Evolutionary conservation across 2,797 vertebrate genomes (phyloP).

Genomic region (Catamblyrhynchus diadema): DNA sequence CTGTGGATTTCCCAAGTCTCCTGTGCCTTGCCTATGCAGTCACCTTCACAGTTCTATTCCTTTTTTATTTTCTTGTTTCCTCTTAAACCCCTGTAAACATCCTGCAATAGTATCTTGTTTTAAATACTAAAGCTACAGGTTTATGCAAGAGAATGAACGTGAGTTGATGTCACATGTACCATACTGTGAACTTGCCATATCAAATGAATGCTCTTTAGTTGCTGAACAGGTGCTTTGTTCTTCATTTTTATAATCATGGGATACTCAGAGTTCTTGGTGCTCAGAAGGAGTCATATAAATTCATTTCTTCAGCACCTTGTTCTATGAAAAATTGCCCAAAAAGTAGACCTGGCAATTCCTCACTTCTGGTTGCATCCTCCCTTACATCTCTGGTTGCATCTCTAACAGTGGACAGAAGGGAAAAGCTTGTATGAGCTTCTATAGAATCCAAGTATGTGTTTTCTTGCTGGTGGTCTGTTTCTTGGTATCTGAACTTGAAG

Average conservation of each 20-base stretch:
- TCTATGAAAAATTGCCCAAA: background rate
- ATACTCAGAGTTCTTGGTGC: background rate
- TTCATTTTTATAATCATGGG: background rate
- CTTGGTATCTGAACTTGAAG: background rate
- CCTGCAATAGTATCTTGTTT: background rate
- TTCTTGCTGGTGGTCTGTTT: background rate
- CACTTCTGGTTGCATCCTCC: background rate
- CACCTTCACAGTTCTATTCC: background rate
- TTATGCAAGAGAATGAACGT: background rate
- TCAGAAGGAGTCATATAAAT: background rate
- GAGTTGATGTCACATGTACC: background rate
- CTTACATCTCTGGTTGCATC: background rate
- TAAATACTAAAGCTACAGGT: background rate
- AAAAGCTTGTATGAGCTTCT: background rate
- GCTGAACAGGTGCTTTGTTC: background rate
- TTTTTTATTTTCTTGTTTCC: background rate
- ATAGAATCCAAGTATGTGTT: rapidly evolving
- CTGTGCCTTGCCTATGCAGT: background rate
- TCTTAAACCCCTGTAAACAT: background rate
- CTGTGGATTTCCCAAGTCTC: background rate
- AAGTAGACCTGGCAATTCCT: background rate
- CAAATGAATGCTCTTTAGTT: background rate
- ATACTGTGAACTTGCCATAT: background rate
- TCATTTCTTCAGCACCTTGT: background rate
- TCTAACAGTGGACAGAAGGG: background rate